These are phyloP conservation scores for Protosalanx chinensis DNA, from an alignment of 2,797 vertebrate species.

Conservation along the genomic window DNA sequence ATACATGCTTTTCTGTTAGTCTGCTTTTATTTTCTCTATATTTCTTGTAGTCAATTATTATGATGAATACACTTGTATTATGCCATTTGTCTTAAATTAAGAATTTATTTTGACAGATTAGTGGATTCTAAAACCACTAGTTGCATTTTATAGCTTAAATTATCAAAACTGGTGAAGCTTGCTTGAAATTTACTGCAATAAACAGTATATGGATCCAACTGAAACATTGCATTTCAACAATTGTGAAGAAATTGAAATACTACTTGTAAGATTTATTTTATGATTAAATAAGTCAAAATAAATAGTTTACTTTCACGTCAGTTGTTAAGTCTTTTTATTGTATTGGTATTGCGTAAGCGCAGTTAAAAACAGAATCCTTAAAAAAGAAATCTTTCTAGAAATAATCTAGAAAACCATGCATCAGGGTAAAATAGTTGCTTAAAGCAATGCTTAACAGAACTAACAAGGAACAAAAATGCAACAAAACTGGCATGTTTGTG, in stretches of 20 bases:
- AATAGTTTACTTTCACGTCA: conserved; percentile 49
- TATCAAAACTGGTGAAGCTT: conserved; percentile 48
- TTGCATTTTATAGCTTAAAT: conserved; percentile 73
- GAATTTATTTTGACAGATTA: conserved; percentile 48
- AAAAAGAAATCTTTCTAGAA: background rate
- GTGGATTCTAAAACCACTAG: conserved; percentile 52
- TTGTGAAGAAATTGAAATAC: conserved; percentile 24
- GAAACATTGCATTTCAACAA: background rate
- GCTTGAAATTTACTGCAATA: conserved; percentile 37
- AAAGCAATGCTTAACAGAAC: conserved; percentile 30
- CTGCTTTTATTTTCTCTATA: conserved; percentile 46
- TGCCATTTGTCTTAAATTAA: conserved; percentile 77
- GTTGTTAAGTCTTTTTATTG: conserved; percentile 12
- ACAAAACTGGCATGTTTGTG: background rate
- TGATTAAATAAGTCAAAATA: conserved; percentile 46
- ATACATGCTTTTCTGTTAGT: conserved; percentile 24
- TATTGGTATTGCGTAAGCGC: conserved; percentile 25
- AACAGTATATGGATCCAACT: conserved; percentile 7
- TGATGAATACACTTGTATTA: conserved; percentile 68
- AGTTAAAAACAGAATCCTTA: background rate
- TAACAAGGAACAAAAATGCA: background rate
- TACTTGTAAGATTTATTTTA: conserved; percentile 49
- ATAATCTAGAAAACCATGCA: background rate
- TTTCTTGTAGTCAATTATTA: conserved; percentile 64
- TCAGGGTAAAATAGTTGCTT: conserved; percentile 29